Conservation (phyloP, 2,797 vertebrate species). For the Uromys caudimaculatus region DNA sequence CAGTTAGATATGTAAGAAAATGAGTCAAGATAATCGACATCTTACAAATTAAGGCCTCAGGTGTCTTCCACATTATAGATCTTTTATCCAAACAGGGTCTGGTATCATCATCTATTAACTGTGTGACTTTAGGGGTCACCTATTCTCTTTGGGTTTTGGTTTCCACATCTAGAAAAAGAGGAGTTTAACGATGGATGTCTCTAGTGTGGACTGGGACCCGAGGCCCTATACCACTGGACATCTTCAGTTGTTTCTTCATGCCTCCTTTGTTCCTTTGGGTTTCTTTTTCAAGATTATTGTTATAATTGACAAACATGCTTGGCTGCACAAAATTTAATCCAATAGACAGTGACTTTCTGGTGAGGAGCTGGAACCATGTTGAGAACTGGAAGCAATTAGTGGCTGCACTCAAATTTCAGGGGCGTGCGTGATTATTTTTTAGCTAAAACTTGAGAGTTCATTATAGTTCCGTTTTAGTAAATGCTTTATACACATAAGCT, state of each 20-base stretch:
- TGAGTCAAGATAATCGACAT: not conserved
- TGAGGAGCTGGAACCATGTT: not conserved
- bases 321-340: not conserved
- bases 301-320: constrained; percentile 13
- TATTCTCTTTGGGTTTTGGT: not conserved
- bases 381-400: not conserved
- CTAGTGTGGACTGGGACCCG: not conserved
- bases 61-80: not conserved
- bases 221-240: too few species aligned
- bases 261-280: not conserved
- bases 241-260: not conserved
- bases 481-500: not conserved
- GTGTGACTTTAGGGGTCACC: not conserved
- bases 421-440: not conserved
- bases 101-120: not conserved
- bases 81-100: not conserved
- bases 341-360: constrained; percentile 1
- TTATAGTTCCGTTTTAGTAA: not conserved
- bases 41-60: not conserved
- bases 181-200: not conserved
- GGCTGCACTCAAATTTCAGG: not conserved
- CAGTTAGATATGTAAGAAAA: not conserved
- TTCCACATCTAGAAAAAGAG: not conserved
- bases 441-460: constrained; percentile 29
- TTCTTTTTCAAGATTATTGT: not conserved